Conservation (phyloP, 2,888 invertebrate genomes). For the Salpingus planirostris region DNA sequence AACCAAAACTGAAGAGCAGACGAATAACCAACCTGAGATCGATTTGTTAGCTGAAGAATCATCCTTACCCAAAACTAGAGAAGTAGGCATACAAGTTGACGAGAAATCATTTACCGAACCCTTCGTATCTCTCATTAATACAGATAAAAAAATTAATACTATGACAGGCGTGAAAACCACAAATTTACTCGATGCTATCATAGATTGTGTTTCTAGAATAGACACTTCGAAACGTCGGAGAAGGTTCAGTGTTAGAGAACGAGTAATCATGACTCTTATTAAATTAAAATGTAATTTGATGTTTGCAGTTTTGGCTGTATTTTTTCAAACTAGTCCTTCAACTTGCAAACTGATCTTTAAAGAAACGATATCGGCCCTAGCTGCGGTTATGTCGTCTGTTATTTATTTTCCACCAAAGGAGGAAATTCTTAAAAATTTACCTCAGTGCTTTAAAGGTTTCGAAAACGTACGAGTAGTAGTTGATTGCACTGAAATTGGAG, state of each 20-base stretch:
- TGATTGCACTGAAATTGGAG: slow-evolving; percentile 12
- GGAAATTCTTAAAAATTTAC: slow-evolving; percentile 6
- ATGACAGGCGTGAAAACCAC: slow-evolving; percentile 1
- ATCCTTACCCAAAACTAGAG: not conserved
- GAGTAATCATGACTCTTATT: slow-evolving; percentile 3
- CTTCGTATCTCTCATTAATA: slow-evolving; percentile 1
- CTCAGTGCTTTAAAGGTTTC: slow-evolving; percentile 7
- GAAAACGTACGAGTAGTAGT: slow-evolving; percentile 7
- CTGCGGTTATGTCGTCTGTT: slow-evolving; percentile 1
- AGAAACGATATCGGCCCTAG: not conserved
- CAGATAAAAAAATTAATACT: slow-evolving; percentile 1
- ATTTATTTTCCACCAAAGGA: slow-evolving; percentile 6
- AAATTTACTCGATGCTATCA: not conserved
- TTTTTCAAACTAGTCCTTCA: slow-evolving; percentile 2
- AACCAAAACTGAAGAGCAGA: too few species aligned
- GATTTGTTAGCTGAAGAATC: too few species aligned
- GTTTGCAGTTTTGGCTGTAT: slow-evolving; percentile 2
- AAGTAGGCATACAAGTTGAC: not conserved
- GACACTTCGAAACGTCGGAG: not conserved
- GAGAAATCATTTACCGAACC: slow-evolving; percentile 1
- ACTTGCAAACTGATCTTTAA: slow-evolving; percentile 3
- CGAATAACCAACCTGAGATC: too few species aligned
- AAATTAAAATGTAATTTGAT: slow-evolving; percentile 4
- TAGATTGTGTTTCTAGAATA: not conserved
- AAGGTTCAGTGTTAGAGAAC: slow-evolving; percentile 3